phyloP scores from a whole-genome alignment of 1,140 invertebrate genomes.

The Cephus cinctus region DNA sequence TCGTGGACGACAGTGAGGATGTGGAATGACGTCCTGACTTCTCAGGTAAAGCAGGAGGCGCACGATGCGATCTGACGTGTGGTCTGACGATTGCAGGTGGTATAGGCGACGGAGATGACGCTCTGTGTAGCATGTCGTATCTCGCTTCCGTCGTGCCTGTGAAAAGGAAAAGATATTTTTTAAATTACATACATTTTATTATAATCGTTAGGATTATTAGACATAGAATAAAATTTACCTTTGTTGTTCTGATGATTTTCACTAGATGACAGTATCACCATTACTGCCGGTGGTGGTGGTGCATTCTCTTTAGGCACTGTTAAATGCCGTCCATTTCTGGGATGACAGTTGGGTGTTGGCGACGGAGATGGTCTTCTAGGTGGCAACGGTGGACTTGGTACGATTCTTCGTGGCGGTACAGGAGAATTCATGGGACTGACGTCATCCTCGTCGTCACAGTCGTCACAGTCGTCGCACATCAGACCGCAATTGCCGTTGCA shows the following conservation, averaged over 20 bases:
- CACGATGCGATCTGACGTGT: conserved; percentile 15
- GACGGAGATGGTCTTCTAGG: conserved; percentile 65
- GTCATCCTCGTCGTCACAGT: conserved; percentile 46
- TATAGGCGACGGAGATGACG: conserved; percentile 41
- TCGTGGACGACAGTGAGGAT: conserved; percentile 17
- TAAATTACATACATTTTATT: conserved; percentile 6
- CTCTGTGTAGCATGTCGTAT: conserved; percentile 52
- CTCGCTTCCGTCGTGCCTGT: conserved; percentile 45
- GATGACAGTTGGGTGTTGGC: conserved; percentile 41
- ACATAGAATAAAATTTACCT: conserved; percentile 29
- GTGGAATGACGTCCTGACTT: conserved; percentile 37
- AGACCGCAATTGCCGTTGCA: conserved; percentile 48
- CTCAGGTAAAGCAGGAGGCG: conserved; percentile 42
- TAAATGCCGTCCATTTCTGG: conserved; percentile 46
- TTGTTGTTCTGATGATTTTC: conserved; percentile 47
- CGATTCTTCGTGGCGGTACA: conserved; percentile 44
- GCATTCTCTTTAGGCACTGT: conserved; percentile 58
- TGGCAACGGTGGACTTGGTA: conserved; percentile 63
- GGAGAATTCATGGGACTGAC: conserved; percentile 60
- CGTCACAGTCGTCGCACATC: conserved; percentile 41
- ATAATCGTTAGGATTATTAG: background rate
- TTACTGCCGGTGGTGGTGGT: conserved; percentile 45
- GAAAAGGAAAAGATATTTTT: conserved; percentile 9
- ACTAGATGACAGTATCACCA: conserved; percentile 38
- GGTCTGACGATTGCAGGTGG: conserved; percentile 26